Evolutionary conservation across 2,113 vertebrate species (phyloP), one percentile per base, ranked within the genome.

Genomic region (Apaloderma vittatum): DNA sequence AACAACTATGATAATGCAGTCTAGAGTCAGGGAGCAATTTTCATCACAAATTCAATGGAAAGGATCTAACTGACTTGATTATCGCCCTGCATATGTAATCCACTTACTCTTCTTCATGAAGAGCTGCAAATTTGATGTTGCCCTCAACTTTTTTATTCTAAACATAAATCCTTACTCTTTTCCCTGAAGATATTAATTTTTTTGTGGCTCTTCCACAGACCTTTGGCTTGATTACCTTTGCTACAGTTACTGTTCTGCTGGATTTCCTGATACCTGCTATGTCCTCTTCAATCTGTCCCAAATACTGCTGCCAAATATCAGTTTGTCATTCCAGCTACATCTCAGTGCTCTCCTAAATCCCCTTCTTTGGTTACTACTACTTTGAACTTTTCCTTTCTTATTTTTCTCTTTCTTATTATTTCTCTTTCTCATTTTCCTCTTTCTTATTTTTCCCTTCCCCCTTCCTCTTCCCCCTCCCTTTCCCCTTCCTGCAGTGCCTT

Each of bases 401-500:
- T 3, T 8, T 18, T 6, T 20, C 23, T 6, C 21, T 11, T 27
- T 14, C 4, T 12, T 12, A 3, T 9, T 11, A 9, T 8, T 12
- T 5, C 15, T 45, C 12, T 6, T 34, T 7, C 6, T 6, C 14
- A 40, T 40, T n/a, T 27, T 15, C 2, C 6, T 9, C 26, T 13
- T 10, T 46, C 14, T 46, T 46, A 18, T 18, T 46, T 46, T 46
- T 19, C 8, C 15, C 29, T 12, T 17, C 29, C 8, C 14, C 9
- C 12, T 23, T 8, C 12, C 4, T 8, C 11, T 46, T 46, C 15
- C 8, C 15, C 29, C 12, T 17, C 29, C 14, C 29, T 12, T 16
- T 34, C 8, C 14, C 9, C 13, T 24, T 8, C 13, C 5, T 6
- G 12, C 40, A 40, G 40, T 40, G 40, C 9, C 8, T 73, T 63